phyloP scores from a whole-genome alignment of 2,113 vertebrate genomes.

The Tretioscincus oriximinensis region DNA sequence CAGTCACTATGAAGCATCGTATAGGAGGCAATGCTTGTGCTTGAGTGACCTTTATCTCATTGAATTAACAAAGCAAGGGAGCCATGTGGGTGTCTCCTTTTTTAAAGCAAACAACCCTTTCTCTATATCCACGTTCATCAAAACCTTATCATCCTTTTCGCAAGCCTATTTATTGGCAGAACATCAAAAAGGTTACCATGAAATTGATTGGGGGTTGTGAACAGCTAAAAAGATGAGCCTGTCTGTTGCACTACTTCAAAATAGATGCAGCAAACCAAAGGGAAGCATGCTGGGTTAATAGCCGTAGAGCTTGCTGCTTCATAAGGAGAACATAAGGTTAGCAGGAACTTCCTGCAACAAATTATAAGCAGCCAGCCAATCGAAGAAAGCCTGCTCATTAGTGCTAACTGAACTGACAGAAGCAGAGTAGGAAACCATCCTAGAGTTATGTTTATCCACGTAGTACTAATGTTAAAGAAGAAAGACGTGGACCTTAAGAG shows the following conservation, averaged over 20 bases:
- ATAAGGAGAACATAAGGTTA: fast-evolving
- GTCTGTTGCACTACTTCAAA: background rate
- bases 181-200: background rate
- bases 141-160: background rate
- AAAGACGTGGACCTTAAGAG: background rate
- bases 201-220: background rate
- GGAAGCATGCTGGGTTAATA: background rate
- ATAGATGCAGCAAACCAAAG: fast-evolving
- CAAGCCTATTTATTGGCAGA: background rate
- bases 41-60: conserved; percentile 10
- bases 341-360: background rate
- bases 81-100: background rate
- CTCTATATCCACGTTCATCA: conserved; percentile 1
- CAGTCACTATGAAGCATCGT: background rate
- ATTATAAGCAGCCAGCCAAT: fast-evolving
- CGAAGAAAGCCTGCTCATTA: background rate
- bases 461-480: background rate
- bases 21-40: background rate
- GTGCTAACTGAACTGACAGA: background rate
- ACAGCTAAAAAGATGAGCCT: background rate
- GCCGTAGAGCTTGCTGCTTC: fast-evolving
- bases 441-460: background rate
- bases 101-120: background rate
- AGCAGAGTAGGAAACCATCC: background rate
- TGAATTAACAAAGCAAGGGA: conserved; percentile 8